phyloP scores from a whole-genome alignment of 2,888 invertebrate species.

The Rhogogaster chlorosoma region DNA sequence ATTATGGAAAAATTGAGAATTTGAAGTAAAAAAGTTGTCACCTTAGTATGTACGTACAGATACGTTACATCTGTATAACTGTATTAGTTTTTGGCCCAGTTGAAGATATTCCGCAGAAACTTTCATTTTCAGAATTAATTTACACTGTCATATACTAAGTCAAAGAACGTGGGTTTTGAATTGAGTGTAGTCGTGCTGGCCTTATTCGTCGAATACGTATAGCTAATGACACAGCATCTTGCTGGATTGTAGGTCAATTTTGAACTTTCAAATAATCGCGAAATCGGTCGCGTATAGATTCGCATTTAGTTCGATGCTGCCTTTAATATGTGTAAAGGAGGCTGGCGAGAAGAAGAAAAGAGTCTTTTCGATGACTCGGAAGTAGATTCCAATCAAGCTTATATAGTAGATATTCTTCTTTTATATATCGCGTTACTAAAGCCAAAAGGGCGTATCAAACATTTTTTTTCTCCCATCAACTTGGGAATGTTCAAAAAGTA shows the following conservation, averaged over 20 bases:
- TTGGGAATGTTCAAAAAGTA: too few species aligned
- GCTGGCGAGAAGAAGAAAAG: background rate
- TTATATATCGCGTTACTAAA: too few species aligned
- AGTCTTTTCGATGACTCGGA: background rate
- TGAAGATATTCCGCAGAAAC: background rate
- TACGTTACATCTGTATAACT: too few species aligned
- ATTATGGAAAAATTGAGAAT: too few species aligned
- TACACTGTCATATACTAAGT: background rate
- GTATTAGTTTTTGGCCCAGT: background rate
- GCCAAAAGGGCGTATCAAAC: too few species aligned
- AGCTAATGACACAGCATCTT: background rate
- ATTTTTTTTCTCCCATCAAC: too few species aligned
- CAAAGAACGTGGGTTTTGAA: background rate
- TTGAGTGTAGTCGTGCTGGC: background rate
- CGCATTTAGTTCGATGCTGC: background rate
- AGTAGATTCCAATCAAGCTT: background rate
- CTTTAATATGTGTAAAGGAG: background rate
- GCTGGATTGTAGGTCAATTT: conserved; percentile 7
- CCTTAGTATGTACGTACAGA: too few species aligned
- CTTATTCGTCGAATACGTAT: background rate
- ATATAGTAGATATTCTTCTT: too few species aligned
- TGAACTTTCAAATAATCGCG: conserved; percentile 13
- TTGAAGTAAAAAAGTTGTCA: too few species aligned
- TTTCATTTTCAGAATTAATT: conserved; percentile 1
- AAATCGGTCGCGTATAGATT: background rate